Percentiles rank a stretch among this genome's conserved stretches.
These are phyloP conservation scores for Crotophaga sulcirostris DNA, from an alignment of 2,113 vertebrate genomes.

Conservation along the genomic window DNA sequence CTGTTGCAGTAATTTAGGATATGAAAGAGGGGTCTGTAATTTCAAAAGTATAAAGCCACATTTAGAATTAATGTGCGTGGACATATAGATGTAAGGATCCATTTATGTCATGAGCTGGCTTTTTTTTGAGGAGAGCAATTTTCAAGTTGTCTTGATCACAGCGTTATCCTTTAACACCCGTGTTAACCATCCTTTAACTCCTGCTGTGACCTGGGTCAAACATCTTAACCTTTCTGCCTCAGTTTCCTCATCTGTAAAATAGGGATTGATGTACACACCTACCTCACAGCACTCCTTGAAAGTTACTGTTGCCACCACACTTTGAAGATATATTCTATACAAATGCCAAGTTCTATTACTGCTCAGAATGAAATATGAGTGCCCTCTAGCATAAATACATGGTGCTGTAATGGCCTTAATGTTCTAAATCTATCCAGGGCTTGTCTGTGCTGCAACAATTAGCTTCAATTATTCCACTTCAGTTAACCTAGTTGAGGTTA, in stretches of 20 bases:
- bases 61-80: neutral
- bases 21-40: neutral
- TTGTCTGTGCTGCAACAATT: slow-evolving; percentile 1
- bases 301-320: neutral
- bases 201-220: neutral
- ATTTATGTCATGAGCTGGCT: neutral
- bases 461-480: neutral
- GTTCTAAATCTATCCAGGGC: neutral
- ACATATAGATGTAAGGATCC: neutral
- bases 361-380: slow-evolving; percentile 10
- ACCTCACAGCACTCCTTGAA: slow-evolving; percentile 43
- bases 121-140: neutral
- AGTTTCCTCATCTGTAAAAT: neutral
- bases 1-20: neutral
- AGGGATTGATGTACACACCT: slow-evolving; percentile 28
- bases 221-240: neutral
- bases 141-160: neutral
- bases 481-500: neutral
- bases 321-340: neutral
- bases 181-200: neutral
- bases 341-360: neutral
- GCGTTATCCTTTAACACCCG: neutral
- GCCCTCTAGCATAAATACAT: slow-evolving; percentile 23
- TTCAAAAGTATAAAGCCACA: neutral
- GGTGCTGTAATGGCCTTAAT: slow-evolving; percentile 5